Percentiles rank a stretch among this genome's conserved stretches.
phyloP scores from a whole-genome alignment of 2,113 vertebrate genomes.

The Mungos mungo region DNA sequence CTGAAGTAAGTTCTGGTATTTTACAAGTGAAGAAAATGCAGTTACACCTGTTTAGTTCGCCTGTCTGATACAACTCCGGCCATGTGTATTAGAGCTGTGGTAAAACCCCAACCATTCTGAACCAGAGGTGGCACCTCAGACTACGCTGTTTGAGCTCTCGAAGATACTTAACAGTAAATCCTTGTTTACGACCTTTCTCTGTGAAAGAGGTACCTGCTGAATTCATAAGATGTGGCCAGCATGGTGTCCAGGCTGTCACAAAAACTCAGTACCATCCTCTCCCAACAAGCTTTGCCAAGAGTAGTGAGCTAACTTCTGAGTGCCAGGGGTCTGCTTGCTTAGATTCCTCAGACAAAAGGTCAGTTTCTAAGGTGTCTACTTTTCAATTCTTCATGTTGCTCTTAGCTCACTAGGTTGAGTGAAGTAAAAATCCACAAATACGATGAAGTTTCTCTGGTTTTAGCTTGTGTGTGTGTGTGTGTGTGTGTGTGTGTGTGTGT shows the following conservation, averaged over 20 bases:
- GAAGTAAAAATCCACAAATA: not conserved
- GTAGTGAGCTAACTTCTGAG: too few relatives aligned
- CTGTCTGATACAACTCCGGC: rapidly evolving
- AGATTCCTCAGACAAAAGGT: not conserved
- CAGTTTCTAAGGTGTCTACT: not conserved
- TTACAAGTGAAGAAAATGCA: not conserved
- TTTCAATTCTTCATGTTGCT: not conserved
- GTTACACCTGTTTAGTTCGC: not conserved
- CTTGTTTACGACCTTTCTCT: not conserved
- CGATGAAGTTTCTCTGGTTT: not conserved
- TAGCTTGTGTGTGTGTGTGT: not conserved
- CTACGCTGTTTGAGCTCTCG: not conserved
- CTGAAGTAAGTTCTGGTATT: not conserved
- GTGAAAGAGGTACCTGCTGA: not conserved
- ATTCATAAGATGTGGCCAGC: not conserved
- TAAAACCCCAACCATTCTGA: not conserved
- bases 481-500: not conserved
- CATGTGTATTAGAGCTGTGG: too few relatives aligned
- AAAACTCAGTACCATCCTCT: not conserved
- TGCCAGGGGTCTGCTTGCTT: not conserved
- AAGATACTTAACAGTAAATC: not conserved
- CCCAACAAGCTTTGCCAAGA: not conserved
- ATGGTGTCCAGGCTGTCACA: not conserved
- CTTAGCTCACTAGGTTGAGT: not conserved
- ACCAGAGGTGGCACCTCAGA: not conserved